These are phyloP conservation scores for Drosophila meridionalis DNA, from an alignment of 2,888 invertebrate genomes.

Conservation along the genomic window DNA sequence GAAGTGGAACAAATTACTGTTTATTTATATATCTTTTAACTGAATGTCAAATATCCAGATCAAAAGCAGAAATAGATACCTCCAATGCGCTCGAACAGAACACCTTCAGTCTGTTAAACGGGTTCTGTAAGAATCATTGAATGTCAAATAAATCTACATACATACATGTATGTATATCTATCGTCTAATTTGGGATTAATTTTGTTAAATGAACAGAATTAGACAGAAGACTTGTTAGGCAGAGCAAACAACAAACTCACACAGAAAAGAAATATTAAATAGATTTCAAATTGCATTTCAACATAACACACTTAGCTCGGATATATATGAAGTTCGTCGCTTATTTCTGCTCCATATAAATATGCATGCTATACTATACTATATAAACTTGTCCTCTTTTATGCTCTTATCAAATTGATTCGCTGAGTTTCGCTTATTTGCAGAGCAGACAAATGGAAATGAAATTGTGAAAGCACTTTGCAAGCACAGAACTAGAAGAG, in stretches of 20 bases:
- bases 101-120: too few species aligned
- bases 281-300: background rate
- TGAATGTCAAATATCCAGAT: too few species aligned
- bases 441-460: slow-evolving; percentile 59
- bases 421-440: slow-evolving; percentile 49
- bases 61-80: too few species aligned
- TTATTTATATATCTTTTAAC: too few species aligned
- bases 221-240: background rate
- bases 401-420: slow-evolving; percentile 52
- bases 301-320: background rate
- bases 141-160: too few species aligned
- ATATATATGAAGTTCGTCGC: background rate
- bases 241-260: background rate
- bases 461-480: slow-evolving; percentile 57
- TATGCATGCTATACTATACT: background rate
- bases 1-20: background rate
- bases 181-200: background rate
- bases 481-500: background rate
- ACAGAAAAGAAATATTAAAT: background rate
- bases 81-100: too few species aligned
- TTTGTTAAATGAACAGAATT: background rate
- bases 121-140: too few species aligned
- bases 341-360: background rate
- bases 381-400: slow-evolving; percentile 6
- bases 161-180: too few species aligned